A percentile compares a stretch with the other conserved stretches of the same genome.
Evolutionary conservation across 2,797 vertebrate genomes (phyloP).

Genomic region (Phalanger gymnotis): DNA sequence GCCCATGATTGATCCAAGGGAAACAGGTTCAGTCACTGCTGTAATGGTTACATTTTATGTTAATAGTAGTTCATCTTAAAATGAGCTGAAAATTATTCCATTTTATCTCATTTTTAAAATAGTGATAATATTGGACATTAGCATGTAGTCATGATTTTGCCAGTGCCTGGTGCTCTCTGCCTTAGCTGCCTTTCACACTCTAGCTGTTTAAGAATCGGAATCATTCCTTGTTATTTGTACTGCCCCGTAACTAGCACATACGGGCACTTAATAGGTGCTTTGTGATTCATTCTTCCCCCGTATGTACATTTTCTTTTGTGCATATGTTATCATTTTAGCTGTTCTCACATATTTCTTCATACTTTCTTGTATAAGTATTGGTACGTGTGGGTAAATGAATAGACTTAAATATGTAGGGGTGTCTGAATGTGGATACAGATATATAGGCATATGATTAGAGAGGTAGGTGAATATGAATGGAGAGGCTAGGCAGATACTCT

Average conservation of each 20-base stretch:
- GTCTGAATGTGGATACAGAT: background rate
- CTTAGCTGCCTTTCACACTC: background rate
- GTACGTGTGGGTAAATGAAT: background rate
- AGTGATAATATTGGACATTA: background rate
- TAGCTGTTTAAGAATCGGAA: background rate
- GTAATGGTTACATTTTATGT: background rate
- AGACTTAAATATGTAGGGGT: background rate
- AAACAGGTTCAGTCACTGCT: background rate
- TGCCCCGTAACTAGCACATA: background rate
- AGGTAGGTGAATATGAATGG: background rate
- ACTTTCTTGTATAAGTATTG: background rate
- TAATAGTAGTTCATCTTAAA: background rate
- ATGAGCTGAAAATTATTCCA: background rate
- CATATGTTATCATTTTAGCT: background rate
- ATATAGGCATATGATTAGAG: background rate
- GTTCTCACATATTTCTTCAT: background rate
- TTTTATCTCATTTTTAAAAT: background rate
- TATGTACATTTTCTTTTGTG: background rate
- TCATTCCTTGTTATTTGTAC: background rate
- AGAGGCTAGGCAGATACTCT: background rate
- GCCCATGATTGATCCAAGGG: no score
- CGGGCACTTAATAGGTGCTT: background rate
- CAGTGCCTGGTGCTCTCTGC: background rate
- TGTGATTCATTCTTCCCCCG: background rate
- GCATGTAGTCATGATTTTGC: no score